phyloP scores from a whole-genome alignment of 2,113 vertebrate species.

The Callopanchax toddi region DNA sequence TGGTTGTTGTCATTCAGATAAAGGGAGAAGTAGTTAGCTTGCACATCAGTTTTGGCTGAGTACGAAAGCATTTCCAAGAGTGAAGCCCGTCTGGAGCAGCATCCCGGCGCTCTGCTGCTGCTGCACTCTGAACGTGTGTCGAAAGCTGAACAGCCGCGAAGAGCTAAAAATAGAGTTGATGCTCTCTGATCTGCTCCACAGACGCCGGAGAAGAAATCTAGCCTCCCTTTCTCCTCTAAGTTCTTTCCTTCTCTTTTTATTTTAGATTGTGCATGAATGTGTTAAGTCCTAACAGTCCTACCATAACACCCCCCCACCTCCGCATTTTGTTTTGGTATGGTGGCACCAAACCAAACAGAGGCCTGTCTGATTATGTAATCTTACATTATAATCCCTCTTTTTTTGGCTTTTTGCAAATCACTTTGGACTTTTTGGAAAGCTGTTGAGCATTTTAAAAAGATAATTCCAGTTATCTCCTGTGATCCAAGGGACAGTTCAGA shows the following conservation, averaged over 20 bases:
- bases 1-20: conserved; percentile 39
- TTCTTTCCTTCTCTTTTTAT: conserved; percentile 12
- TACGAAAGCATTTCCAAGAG: conserved; percentile 51
- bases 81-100: conserved; percentile 64
- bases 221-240: conserved; percentile 14
- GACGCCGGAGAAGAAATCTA: conserved; percentile 58
- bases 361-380: conserved; percentile 45
- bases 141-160: conserved; percentile 78
- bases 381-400: conserved; percentile 6
- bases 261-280: conserved; percentile 41
- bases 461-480: not conserved
- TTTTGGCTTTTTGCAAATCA: too few species aligned
- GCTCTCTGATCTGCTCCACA: conserved; percentile 69
- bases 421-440: not conserved
- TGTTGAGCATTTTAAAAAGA: not conserved
- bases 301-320: not conserved
- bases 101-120: conserved; percentile 68
- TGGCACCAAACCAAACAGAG: conserved; percentile 26
- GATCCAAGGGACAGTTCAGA: too few species aligned
- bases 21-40: conserved; percentile 36
- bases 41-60: conserved; percentile 28
- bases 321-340: conserved; percentile 21
- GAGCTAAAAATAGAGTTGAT: conserved; percentile 78
- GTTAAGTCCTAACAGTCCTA: conserved; percentile 16
- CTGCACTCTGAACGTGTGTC: conserved; percentile 78